Conservation (phyloP, 1,140 invertebrate genomes). For the Ostrea edulis region DNA sequence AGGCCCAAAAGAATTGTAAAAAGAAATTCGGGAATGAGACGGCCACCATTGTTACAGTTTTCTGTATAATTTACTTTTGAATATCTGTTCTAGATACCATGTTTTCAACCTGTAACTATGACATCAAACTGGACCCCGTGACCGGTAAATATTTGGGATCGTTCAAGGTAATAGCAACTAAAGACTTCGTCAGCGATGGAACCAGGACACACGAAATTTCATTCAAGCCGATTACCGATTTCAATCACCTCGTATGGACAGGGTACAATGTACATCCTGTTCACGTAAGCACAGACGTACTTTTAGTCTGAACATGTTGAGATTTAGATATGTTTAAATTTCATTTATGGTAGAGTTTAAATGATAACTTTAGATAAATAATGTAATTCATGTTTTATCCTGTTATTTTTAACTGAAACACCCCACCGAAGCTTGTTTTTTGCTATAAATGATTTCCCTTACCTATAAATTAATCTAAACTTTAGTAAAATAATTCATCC, state of each 20-base stretch:
- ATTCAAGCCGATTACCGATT: constrained; percentile 47
- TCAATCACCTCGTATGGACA: constrained; percentile 50
- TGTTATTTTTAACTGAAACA: too few species aligned
- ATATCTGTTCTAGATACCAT: constrained; percentile 47
- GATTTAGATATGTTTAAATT: neutral
- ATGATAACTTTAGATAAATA: too few species aligned
- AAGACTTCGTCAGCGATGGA: constrained; percentile 56
- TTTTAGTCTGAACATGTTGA: neutral
- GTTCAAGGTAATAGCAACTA: constrained; percentile 49
- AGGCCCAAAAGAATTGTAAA: too few species aligned
- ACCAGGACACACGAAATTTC: constrained; percentile 46
- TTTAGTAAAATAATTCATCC: too few species aligned
- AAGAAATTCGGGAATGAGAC: neutral
- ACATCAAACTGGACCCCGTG: constrained; percentile 46
- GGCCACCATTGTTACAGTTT: neutral
- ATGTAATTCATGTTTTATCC: too few species aligned
- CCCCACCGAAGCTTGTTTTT: too few species aligned
- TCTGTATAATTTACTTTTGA: neutral
- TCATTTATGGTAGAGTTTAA: too few species aligned
- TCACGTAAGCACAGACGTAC: constrained; percentile 40
- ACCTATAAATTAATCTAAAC: too few species aligned
- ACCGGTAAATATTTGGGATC: constrained; percentile 41
- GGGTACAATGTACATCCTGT: constrained; percentile 45
- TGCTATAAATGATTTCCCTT: too few species aligned
- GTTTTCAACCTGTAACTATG: constrained; percentile 45